A percentile compares a stretch with the other conserved stretches of the same genome.
Evolutionary conservation across 1,140 invertebrate species (phyloP).

Genomic region (Nebria ingens): DNA sequence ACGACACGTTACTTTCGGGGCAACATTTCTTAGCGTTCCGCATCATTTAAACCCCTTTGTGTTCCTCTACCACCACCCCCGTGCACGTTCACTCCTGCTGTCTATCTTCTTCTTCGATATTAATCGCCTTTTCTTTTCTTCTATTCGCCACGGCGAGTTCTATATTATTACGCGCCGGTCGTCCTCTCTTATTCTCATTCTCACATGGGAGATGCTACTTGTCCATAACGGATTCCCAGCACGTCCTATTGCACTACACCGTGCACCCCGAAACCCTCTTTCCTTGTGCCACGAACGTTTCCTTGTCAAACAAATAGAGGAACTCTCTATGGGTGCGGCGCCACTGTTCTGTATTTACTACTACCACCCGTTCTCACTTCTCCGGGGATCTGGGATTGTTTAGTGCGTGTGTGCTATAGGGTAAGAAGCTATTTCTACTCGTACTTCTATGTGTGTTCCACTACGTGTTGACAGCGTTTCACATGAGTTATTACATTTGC

Average conservation of each 20-base stretch:
- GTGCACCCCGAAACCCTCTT: background rate
- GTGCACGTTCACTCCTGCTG: no score
- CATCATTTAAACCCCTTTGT: conserved; percentile 6
- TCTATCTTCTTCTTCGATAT: background rate
- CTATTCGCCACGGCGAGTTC: background rate
- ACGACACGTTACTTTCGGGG: conserved; percentile 6
- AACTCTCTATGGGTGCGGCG: background rate
- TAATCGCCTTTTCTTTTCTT: conserved; percentile 6
- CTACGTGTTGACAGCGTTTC: background rate
- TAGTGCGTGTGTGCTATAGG: no score
- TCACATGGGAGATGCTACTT: conserved; percentile 9
- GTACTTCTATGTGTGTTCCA: background rate
- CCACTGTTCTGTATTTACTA: no score
- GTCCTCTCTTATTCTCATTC: conserved; percentile 6
- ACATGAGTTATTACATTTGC: background rate
- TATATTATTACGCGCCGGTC: conserved; percentile 2
- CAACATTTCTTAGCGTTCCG: conserved; percentile 4
- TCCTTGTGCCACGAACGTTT: no score
- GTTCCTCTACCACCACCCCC: no score
- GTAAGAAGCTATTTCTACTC: background rate
- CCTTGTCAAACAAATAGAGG: conserved; percentile 6
- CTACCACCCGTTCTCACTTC: background rate
- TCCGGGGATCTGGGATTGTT: background rate
- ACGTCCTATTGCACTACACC: background rate
- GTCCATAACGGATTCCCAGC: conserved; percentile 4